Evolutionary conservation across 2,113 vertebrate species (phyloP).

Genomic region (Onychostoma macrolepis): DNA sequence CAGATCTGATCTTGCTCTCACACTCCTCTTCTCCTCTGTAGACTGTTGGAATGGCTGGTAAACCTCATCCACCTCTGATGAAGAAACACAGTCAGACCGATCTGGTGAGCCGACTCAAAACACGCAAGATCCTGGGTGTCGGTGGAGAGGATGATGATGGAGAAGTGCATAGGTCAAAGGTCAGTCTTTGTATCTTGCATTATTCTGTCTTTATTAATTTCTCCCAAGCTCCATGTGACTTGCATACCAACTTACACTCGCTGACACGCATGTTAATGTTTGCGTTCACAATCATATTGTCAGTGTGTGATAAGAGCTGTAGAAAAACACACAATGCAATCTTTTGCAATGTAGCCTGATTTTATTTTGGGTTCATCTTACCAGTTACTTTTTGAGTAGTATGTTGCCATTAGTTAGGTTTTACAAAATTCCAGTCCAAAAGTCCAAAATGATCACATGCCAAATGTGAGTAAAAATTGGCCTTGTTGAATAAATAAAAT

Average conservation of each 20-base stretch:
- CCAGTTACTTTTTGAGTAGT: neutral
- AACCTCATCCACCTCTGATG: slow-evolving; percentile 88
- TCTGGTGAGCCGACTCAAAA: slow-evolving; percentile 96
- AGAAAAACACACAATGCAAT: neutral
- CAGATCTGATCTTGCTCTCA: slow-evolving; percentile 5
- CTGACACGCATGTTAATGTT: neutral
- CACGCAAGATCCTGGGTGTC: slow-evolving; percentile 95
- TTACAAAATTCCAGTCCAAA: neutral
- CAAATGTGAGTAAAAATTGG: neutral
- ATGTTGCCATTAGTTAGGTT: neutral
- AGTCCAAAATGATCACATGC: neutral
- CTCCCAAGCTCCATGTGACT: neutral
- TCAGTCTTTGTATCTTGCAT: slow-evolving; percentile 56
- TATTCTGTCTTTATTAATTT: neutral
- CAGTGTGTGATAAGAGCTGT: neutral
- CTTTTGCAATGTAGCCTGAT: neutral
- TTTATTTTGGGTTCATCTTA: neutral
- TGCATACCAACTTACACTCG: neutral
- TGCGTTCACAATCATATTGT: neutral
- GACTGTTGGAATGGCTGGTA: slow-evolving; percentile 76
- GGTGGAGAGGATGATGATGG: slow-evolving; percentile 95
- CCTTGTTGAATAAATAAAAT: neutral
- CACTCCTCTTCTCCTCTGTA: neutral
- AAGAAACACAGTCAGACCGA: slow-evolving; percentile 99
- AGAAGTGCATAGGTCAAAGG: slow-evolving; percentile 97